A percentile compares a stretch with the other conserved stretches of the same genome.
Conservation (phyloP, 2,113 vertebrate species). For the Danionella cerebrum region DNA sequence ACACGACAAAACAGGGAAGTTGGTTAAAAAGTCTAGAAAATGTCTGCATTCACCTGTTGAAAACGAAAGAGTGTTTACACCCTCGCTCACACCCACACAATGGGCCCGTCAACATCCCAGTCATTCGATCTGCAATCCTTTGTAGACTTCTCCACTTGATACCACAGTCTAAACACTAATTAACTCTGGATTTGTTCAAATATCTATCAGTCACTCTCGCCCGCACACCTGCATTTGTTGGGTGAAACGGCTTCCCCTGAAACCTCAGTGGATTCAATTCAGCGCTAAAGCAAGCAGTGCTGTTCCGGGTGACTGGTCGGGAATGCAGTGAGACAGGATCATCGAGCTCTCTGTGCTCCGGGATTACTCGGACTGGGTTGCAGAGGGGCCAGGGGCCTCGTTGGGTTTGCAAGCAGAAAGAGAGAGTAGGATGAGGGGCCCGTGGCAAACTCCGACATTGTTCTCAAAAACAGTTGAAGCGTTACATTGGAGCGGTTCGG, state of each 20-base stretch:
- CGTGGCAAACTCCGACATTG: slow-evolving; percentile 40
- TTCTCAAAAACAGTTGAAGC: slow-evolving; percentile 40
- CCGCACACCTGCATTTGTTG: not conserved
- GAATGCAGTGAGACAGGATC: slow-evolving; percentile 60
- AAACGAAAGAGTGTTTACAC: not conserved
- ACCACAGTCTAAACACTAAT: not conserved
- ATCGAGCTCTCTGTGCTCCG: slow-evolving; percentile 46
- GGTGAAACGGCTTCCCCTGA: not conserved
- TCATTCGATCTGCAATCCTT: slow-evolving; percentile 1
- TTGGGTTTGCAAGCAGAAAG: slow-evolving; percentile 60
- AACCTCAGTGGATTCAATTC: not conserved
- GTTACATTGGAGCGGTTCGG: slow-evolving; percentile 15
- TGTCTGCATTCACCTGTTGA: slow-evolving; percentile 8
- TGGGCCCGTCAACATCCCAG: not conserved
- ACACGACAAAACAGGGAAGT: not conserved
- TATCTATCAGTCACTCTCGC: not conserved
- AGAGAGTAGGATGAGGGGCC: slow-evolving; percentile 38
- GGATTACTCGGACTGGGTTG: slow-evolving; percentile 54
- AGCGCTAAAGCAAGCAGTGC: slow-evolving; percentile 28
- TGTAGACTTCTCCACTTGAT: not conserved
- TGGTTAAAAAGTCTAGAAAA: not conserved
- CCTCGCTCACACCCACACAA: not conserved
- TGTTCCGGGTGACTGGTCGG: slow-evolving; percentile 55
- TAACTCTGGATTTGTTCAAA: not conserved
- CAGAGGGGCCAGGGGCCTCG: slow-evolving; percentile 49